Evolutionary conservation across 2,797 vertebrate species (phyloP).

Genomic region (Poeciliopsis turneri): DNA sequence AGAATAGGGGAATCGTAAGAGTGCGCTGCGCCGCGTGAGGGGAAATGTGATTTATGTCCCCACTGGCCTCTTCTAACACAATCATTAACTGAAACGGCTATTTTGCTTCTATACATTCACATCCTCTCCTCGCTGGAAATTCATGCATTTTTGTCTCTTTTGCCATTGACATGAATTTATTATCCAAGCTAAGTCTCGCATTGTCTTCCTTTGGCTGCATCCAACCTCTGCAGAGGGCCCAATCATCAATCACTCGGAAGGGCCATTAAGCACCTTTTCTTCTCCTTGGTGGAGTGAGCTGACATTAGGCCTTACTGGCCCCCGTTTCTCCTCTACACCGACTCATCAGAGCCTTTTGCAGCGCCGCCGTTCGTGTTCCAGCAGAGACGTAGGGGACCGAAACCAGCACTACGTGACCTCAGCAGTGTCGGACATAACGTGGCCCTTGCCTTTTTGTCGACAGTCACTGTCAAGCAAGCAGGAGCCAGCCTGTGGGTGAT

Average conservation of each 20-base stretch:
- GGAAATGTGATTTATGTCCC: constrained; percentile 47
- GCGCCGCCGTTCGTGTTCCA: not conserved
- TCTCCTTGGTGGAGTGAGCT: constrained; percentile 41
- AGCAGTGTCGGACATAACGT: constrained; percentile 35
- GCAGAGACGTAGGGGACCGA: constrained; percentile 19
- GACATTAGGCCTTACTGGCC: constrained; percentile 40
- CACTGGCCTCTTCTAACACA: constrained; percentile 29
- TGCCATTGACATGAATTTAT: constrained; percentile 46
- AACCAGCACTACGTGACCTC: constrained; percentile 37
- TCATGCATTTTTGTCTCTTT: constrained; percentile 24
- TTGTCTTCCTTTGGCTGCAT: constrained; percentile 42
- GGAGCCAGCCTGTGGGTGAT: constrained; percentile 66
- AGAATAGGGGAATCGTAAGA: not conserved
- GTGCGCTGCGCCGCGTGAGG: not conserved
- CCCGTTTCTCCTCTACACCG: not conserved
- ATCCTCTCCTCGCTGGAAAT: constrained; percentile 19
- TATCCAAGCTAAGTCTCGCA: constrained; percentile 28
- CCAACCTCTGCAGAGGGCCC: constrained; percentile 27
- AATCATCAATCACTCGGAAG: constrained; percentile 61
- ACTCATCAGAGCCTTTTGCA: constrained; percentile 4
- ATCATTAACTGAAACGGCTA: constrained; percentile 47
- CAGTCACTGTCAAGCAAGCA: constrained; percentile 44
- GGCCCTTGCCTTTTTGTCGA: constrained; percentile 24
- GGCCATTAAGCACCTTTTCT: constrained; percentile 58
- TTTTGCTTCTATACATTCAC: constrained; percentile 38